phyloP scores from a whole-genome alignment of 2,113 vertebrate genomes.

The Apodemus sylvaticus region DNA sequence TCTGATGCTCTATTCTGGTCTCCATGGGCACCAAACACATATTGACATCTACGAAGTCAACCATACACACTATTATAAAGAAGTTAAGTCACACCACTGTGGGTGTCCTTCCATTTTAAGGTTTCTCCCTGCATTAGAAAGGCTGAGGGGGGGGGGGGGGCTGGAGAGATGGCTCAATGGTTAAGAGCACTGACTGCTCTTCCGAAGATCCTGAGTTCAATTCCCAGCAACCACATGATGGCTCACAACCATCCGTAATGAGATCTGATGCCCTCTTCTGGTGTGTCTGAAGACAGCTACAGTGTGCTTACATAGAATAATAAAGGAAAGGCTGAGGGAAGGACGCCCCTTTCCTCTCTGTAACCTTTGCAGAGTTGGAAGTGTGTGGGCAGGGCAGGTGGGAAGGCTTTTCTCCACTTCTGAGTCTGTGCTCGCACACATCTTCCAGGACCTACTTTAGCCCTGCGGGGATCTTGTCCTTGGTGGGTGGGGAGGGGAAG shows the following conservation, averaged over 20 bases:
- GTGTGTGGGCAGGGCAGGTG: neutral
- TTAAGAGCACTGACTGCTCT: no score
- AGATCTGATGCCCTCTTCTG: no score
- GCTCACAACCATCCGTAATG: no score
- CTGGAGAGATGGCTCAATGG: no score
- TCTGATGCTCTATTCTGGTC: neutral
- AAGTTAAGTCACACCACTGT: neutral
- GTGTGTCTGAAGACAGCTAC: no score
- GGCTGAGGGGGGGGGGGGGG: neutral
- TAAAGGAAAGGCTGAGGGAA: neutral
- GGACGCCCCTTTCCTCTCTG: neutral
- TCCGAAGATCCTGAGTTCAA: no score
- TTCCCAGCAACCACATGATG: no score
- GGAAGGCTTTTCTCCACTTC: neutral
- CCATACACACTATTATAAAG: neutral
- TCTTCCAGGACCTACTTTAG: neutral
- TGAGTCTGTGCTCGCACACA: neutral
- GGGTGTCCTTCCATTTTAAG: neutral
- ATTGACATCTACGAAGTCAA: neutral
- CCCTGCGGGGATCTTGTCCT: neutral
- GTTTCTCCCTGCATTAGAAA: neutral
- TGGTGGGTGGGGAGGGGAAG: neutral
- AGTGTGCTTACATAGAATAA: no score
- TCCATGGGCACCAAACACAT: neutral
- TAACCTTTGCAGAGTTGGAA: neutral